A percentile compares a stretch with the other conserved stretches of the same genome.
Evolutionary conservation across 2,113 vertebrate genomes (phyloP).

Genomic region (Noctilio leporinus): DNA sequence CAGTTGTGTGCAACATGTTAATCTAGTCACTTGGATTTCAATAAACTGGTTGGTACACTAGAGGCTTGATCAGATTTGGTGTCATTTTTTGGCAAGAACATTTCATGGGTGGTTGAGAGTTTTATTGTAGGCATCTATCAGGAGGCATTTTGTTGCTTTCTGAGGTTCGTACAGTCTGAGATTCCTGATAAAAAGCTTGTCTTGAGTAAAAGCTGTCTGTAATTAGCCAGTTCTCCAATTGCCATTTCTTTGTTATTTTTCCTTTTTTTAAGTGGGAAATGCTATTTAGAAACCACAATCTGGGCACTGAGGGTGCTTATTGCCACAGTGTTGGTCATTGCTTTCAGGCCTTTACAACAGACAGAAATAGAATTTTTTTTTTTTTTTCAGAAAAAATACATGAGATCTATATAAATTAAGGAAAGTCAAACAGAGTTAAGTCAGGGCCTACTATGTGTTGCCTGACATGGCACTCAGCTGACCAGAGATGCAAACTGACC

Average conservation of each 20-base stretch:
- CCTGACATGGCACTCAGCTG: neutral
- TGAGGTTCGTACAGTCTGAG: neutral
- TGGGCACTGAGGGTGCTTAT: neutral
- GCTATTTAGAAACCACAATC: neutral
- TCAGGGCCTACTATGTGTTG: neutral
- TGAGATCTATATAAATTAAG: neutral
- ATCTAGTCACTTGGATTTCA: neutral
- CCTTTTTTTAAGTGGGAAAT: neutral
- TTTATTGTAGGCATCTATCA: neutral
- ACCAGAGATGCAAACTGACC: neutral
- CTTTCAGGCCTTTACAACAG: neutral
- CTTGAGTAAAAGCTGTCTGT: neutral
- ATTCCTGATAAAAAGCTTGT: neutral
- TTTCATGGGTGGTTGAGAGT: neutral
- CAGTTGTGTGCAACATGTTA: neutral
- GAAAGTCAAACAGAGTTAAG: neutral
- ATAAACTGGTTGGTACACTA: neutral
- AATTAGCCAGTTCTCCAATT: neutral
- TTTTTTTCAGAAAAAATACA: neutral
- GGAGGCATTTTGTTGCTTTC: neutral
- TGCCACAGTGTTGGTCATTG: neutral
- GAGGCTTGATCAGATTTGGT: neutral
- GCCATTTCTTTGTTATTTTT: neutral
- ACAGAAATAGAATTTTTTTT: neutral
- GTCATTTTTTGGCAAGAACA: neutral